Evolutionary conservation across 2,113 vertebrate genomes (phyloP), one percentile per base, ranked within the genome.

Genomic region (Peromyscus leucopus): DNA sequence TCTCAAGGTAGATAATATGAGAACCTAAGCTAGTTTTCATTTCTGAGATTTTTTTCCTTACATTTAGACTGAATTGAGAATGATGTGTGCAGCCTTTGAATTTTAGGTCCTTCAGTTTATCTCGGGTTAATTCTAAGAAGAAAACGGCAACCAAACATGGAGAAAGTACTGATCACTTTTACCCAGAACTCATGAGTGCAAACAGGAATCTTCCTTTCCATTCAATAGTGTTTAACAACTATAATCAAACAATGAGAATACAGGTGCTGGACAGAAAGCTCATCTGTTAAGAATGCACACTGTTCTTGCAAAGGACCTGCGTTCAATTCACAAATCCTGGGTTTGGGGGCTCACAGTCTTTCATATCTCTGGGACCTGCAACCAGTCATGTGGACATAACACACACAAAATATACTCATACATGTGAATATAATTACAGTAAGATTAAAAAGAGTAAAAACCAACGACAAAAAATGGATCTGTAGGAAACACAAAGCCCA

Each of bases 71-170:
- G 69, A 92, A 85, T 91, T 95, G 93, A 82, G 5, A n/a, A 3
- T 83, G 75, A 65, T 71, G 11, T 84, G 75, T 67, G 24, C 22
- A 89, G 17, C 8, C 17, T 83, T 2, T 91, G 19, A 96, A 55
- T 42, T 93, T 80, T 11, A 28, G 33, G 13, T 79, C 36, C 72
- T 80, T 96, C 80, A 51, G 7, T 69, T 85, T 82, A 90, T 7
- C 33, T 93, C 5, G 48, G 63, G 28, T 51, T 36, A 24, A 91
- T 93, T 91, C 94, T 71, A 94, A 93, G 36, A 63, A 63, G 61
- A 85, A 92, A 88, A 92, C 48, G 65, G 4, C 28, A 69, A 79
- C 33, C 69, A 13, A 83, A 79, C 76, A 3, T 71, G 39, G 28
- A 19, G 69, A 65, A 93, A 61, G 19, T 55, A 21, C 63, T 79